phyloP scores from a whole-genome alignment of 2,888 invertebrate species.

The Heteropelma amictum region DNA sequence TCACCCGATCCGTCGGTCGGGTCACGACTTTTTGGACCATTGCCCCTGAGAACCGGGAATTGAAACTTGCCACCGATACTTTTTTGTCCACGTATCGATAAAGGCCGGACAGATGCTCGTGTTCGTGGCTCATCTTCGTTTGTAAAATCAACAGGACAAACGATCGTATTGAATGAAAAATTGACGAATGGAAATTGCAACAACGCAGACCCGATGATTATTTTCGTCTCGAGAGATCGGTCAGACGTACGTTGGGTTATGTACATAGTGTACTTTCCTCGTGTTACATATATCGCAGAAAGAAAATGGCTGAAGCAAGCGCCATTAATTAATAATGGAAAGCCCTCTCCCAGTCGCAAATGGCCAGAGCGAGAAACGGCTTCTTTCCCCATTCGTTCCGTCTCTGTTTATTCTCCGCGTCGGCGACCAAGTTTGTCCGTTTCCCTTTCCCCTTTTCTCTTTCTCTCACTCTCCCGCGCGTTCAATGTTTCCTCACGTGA shows the following conservation, averaged over 20 bases:
- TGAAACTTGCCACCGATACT: slow-evolving; percentile 34
- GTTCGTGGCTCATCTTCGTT: background rate
- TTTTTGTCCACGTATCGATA: background rate
- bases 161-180: background rate
- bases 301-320: slow-evolving; percentile 71
- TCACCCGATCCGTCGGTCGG: slow-evolving; percentile 15
- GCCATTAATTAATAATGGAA: slow-evolving; percentile 76
- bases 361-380: slow-evolving; percentile 49
- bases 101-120: background rate
- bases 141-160: background rate
- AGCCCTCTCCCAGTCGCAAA: slow-evolving; percentile 57
- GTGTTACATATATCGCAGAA: slow-evolving; percentile 53
- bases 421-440: slow-evolving; percentile 6
- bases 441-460: slow-evolving; percentile 14
- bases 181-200: background rate
- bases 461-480: slow-evolving; percentile 25
- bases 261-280: background rate
- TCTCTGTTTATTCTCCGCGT: slow-evolving; percentile 16
- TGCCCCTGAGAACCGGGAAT: slow-evolving; percentile 38
- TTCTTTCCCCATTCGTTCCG: slow-evolving; percentile 33
- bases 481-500: too few relatives aligned
- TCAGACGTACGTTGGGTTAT: background rate
- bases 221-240: background rate
- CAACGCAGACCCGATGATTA: background rate
- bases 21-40: slow-evolving; percentile 45